A percentile compares a stretch with the other conserved stretches of the same genome.
Evolutionary conservation across 1,140 invertebrate genomes (phyloP).

Genomic region (Ceratina australensis): DNA sequence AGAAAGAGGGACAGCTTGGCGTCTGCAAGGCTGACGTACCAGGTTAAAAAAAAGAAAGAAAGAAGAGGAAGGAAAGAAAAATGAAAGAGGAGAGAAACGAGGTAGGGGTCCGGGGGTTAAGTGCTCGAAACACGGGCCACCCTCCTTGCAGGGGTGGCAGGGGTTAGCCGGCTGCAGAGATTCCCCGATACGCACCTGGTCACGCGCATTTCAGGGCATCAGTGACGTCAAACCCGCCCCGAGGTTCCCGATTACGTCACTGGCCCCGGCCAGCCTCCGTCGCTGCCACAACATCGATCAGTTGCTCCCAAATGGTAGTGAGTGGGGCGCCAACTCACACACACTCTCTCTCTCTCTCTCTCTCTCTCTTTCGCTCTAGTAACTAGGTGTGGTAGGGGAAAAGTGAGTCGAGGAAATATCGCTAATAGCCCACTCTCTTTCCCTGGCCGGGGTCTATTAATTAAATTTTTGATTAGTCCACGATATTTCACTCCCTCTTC

Average conservation of each 20-base stretch:
- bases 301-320: background rate
- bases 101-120: slow-evolving; percentile 4
- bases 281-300: slow-evolving; percentile 66
- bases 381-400: background rate
- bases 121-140: background rate
- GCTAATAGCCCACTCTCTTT: slow-evolving; percentile 33
- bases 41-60: background rate
- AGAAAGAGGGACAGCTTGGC: background rate
- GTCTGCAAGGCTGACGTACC: slow-evolving; percentile 27
- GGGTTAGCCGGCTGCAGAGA: slow-evolving; percentile 13
- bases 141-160: background rate
- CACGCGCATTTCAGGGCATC: slow-evolving; percentile 75
- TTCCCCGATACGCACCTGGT: slow-evolving; percentile 22
- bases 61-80: slow-evolving; percentile 2
- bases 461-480: slow-evolving; percentile 45
- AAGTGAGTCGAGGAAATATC: slow-evolving; percentile 34
- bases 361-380: too few relatives aligned
- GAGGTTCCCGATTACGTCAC: slow-evolving; percentile 69
- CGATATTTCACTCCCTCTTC: slow-evolving; percentile 7
- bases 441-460: slow-evolving; percentile 34
- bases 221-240: slow-evolving; percentile 73
- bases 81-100: slow-evolving; percentile 9
- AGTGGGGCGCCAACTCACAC: too few relatives aligned
- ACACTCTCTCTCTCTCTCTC: too few relatives aligned
- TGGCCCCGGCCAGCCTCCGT: slow-evolving; percentile 49